phyloP scores from a whole-genome alignment of 2,113 vertebrate genomes.

The Serinus canaria region DNA sequence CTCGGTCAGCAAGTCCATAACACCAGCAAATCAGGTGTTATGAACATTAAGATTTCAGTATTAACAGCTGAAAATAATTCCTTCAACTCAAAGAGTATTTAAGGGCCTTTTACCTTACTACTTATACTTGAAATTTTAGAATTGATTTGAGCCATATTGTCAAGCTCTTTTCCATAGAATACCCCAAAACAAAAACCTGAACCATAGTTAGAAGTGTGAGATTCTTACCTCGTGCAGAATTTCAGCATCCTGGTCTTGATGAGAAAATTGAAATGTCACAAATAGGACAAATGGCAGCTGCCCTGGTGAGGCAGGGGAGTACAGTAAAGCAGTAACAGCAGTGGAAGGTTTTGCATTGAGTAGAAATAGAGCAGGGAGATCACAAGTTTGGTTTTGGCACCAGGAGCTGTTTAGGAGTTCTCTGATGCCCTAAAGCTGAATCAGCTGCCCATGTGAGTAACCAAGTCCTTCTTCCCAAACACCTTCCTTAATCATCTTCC shows the following conservation, averaged over 20 bases:
- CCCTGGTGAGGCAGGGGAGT: background rate
- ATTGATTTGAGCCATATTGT: background rate
- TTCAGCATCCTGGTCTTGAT: background rate
- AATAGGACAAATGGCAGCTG: background rate
- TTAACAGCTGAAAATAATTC: background rate
- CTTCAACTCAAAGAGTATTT: background rate
- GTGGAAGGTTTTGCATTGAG: background rate
- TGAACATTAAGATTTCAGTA: background rate
- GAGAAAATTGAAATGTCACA: background rate
- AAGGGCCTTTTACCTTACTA: background rate
- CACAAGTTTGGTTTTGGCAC: background rate
- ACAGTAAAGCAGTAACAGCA: background rate
- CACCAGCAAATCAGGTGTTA: background rate
- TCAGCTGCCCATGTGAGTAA: background rate
- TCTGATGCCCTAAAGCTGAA: constrained; percentile 28
- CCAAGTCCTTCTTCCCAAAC: background rate
- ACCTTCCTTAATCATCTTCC: background rate
- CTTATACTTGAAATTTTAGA: background rate
- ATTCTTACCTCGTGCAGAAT: background rate
- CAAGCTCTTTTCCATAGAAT: background rate
- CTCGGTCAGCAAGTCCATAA: background rate
- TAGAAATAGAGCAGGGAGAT: background rate
- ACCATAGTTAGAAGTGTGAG: background rate
- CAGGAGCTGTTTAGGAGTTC: background rate
- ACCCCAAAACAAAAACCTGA: background rate